Conservation (phyloP, 2,888 invertebrate species). For the Epirrhoe alternata region DNA sequence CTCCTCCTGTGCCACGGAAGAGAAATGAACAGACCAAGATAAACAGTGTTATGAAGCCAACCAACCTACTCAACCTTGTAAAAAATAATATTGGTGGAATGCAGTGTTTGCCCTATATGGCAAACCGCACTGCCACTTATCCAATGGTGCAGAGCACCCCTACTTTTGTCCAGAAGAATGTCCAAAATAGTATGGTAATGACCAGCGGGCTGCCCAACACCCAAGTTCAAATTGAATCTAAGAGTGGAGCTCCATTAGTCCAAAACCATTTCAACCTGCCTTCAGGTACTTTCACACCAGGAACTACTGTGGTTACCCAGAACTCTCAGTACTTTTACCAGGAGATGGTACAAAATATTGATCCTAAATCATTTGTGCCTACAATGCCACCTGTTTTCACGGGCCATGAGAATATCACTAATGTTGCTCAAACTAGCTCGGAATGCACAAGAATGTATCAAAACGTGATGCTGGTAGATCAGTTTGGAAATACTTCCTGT, state of each 20-base stretch:
- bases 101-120: slow-evolving; percentile 57
- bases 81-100: slow-evolving; percentile 70
- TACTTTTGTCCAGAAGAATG: slow-evolving; percentile 76
- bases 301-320: slow-evolving; percentile 77
- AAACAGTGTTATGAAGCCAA: slow-evolving; percentile 61
- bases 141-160: slow-evolving; percentile 65
- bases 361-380: slow-evolving; percentile 75
- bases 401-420: slow-evolving; percentile 68
- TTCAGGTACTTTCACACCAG: slow-evolving; percentile 66
- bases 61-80: slow-evolving; percentile 65
- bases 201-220: slow-evolving; percentile 64
- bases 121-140: slow-evolving; percentile 37
- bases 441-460: slow-evolving; percentile 63
- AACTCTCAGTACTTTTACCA: slow-evolving; percentile 80
- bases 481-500: slow-evolving; percentile 76
- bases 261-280: slow-evolving; percentile 67
- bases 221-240: slow-evolving; percentile 62
- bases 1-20: slow-evolving; percentile 58
- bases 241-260: slow-evolving; percentile 57
- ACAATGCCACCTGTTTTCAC: slow-evolving; percentile 69
- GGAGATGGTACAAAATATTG: slow-evolving; percentile 78
- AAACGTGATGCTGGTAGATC: slow-evolving; percentile 80
- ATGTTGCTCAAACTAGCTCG: slow-evolving; percentile 70
- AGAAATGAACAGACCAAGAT: slow-evolving; percentile 67
- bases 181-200: slow-evolving; percentile 76